Base-by-base conservation (phyloP, 2,797 vertebrate genomes). In the Centroberyx gerrardi region DNA sequence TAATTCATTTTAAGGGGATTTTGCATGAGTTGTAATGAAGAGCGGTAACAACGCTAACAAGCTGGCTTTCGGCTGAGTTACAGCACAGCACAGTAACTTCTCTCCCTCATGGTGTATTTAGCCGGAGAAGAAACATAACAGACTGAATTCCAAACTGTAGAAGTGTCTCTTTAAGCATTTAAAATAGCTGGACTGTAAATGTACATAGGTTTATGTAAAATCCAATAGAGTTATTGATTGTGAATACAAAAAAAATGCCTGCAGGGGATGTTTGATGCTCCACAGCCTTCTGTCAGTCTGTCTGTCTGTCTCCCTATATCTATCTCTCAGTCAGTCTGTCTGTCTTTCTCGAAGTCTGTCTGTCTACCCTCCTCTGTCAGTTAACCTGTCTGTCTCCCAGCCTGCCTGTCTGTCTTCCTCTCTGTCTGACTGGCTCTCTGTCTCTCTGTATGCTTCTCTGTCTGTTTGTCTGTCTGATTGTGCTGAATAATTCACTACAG, bases 401-500 rank as follows among this genome's bases (percentile, higher is more conserved):
- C 44, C 44, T 46, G 5, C 40, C 59, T 70, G 72, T 64, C 76
- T 70, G 68, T 61, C 64, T 56, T 70, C 33, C 7, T 33, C 33
- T 72, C 79, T 49, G n/a, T 72, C 79, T 22, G 22, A 22, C 22
- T 22, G 22, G 1, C 22, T 22, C 22, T 33, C n/a, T n/a, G 76
- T 64, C 70, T 63, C 42, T 33, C 76, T 77, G 82, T 86, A 78
- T 83, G 22, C 1, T 73, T 87, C 68, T n/a, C 66, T 65, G 17
- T 65, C 48, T 18, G 28, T 31, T 28, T 65, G 15, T 22, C 78
- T 59, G 18, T 88, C 87, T 84, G 76, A 80, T 75, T 74, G 72
- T 69, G 69, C 71, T 91, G 88, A 91, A 93, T 93, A 74, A 91
- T 93, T 92, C 76, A 90, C 80, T 49, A 27, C 59, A 60, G 72